These are phyloP conservation scores for Pavo muticus DNA, from an alignment of 2,113 vertebrate genomes.

Conservation along the genomic window DNA sequence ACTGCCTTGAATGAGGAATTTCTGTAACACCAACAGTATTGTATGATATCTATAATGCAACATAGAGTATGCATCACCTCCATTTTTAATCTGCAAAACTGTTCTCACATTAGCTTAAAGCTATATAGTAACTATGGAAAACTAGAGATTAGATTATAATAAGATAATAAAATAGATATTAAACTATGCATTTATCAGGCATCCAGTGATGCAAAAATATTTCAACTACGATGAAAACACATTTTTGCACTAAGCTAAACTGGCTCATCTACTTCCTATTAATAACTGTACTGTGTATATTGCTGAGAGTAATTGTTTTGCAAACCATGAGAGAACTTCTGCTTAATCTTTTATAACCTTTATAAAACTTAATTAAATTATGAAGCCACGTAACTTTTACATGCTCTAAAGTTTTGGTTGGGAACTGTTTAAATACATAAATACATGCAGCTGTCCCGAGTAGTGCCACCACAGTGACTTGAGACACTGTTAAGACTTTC, in stretches of 20 bases:
- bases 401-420: constrained; percentile 19
- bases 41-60: background rate
- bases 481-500: constrained; percentile 28
- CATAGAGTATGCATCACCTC: background rate
- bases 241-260: background rate
- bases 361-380: constrained; percentile 63
- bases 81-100: background rate
- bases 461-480: constrained; percentile 21
- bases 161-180: background rate
- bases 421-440: constrained; percentile 23
- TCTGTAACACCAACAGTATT: background rate
- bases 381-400: constrained; percentile 34
- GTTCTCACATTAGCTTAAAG: background rate
- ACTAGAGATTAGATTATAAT: background rate
- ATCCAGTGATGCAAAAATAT: background rate
- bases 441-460: background rate
- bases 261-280: background rate
- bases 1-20: background rate
- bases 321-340: constrained; percentile 6
- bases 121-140: background rate
- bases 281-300: background rate
- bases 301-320: background rate
- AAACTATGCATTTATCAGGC: background rate
- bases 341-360: constrained; percentile 51
- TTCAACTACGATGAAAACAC: background rate